Evolutionary conservation across 2,888 invertebrate species (phyloP), one percentile per base, ranked within the genome.

Genomic region (Leptinotarsa tumamoca): DNA sequence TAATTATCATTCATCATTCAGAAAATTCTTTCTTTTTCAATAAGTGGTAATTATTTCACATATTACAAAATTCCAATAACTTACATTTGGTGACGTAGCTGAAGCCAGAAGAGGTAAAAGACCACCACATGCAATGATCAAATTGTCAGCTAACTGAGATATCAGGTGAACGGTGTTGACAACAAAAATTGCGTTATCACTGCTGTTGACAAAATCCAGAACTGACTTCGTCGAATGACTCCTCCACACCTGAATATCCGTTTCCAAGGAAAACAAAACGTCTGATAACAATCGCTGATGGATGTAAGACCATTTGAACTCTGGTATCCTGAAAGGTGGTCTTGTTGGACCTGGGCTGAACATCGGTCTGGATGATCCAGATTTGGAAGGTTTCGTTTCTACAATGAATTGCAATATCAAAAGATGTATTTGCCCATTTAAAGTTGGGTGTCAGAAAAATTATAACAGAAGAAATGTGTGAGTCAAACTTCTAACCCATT

Each of bases 271-370:
- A 89, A 97, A 97, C 50, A 99, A 90, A 52, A 99, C 95, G 89
- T 99, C 99, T 17, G 98, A 97, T 0, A 99, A 91, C 73, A 99
- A 90, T 77, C 98, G 92, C 89, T 99, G 98, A 89, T 99, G 99
- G 82, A 99, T 97, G 89, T 97, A 96, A 1, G 99, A 99, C 99
- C 99, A 99, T 84, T 98, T 95, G 90, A 99, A 99, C 90, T 99
- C 99, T 33, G 99, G 99, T 87, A 99, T 99, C 81, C 99, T 93
- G 90, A 99, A 99, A 4, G 99, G 98, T 27, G 97, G 98, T 83
- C 96, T 92, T 73, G 97, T 95, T 54, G 97, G 96, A 5, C 97
- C 96, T 76, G 97, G 96, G 84, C 96, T 97, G 89, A 97, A 97
- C 95, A 97, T 96, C 72, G 97, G 96, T 73, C 96, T 92, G 80